These are phyloP conservation scores for Agelastica alni DNA, from an alignment of 2,888 invertebrate genomes.

Conservation along the genomic window DNA sequence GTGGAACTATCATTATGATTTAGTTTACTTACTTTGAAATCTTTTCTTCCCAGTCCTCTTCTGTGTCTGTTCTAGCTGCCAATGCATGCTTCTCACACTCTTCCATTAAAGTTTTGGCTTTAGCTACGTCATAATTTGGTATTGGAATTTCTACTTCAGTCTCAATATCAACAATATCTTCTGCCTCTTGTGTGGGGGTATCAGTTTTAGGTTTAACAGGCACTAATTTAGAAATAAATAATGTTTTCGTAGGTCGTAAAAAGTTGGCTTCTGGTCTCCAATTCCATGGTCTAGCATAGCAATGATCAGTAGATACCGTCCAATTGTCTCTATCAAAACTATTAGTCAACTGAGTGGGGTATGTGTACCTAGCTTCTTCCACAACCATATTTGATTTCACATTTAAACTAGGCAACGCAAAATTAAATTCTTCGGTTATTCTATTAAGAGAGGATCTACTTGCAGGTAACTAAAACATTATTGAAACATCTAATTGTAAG, in stretches of 20 bases:
- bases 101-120: slow-evolving; percentile 68
- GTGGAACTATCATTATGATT: no score
- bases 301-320: slow-evolving; percentile 67
- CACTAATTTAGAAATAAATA: slow-evolving; percentile 55
- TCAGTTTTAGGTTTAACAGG: slow-evolving; percentile 41
- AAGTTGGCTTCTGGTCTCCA: slow-evolving; percentile 68
- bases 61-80: slow-evolving; percentile 63
- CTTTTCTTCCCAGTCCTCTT: slow-evolving; percentile 71
- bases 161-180: slow-evolving; percentile 58
- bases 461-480: slow-evolving; percentile 22
- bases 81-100: slow-evolving; percentile 71
- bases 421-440: slow-evolving; percentile 25
- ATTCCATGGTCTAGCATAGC: slow-evolving; percentile 73
- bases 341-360: slow-evolving; percentile 39
- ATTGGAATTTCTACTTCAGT: slow-evolving; percentile 52
- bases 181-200: slow-evolving; percentile 42
- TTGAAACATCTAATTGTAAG: background rate
- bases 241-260: slow-evolving; percentile 62
- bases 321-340: slow-evolving; percentile 43
- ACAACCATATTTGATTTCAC: slow-evolving; percentile 31
- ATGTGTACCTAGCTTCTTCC: slow-evolving; percentile 40
- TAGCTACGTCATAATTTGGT: slow-evolving; percentile 64
- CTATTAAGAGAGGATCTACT: slow-evolving; percentile 11
- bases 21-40: slow-evolving; percentile 67
- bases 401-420: slow-evolving; percentile 23